phyloP scores from a whole-genome alignment of 2,797 vertebrate genomes.

The Heliangelus exortis region DNA sequence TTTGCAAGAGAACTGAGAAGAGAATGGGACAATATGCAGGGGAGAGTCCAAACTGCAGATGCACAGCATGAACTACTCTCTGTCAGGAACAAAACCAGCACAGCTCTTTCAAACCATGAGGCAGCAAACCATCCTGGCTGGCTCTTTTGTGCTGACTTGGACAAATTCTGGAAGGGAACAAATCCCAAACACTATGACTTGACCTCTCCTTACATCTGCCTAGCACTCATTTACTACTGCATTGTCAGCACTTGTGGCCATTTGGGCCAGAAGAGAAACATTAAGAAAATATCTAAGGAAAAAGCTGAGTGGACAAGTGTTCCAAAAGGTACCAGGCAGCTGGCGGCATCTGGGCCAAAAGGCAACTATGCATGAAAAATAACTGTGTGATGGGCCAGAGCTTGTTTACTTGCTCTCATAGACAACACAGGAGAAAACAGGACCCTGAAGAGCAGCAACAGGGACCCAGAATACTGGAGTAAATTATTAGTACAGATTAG shows the following conservation, averaged over 20 bases:
- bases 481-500: neutral
- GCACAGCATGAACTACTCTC: neutral
- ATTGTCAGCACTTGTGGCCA: neutral
- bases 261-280: conserved; percentile 24
- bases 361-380: neutral
- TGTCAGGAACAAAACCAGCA: neutral
- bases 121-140: neutral
- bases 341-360: neutral
- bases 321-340: neutral
- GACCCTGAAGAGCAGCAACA: neutral
- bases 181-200: neutral
- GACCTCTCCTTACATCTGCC: neutral
- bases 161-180: neutral
- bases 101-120: neutral
- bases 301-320: conserved; percentile 19
- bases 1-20: neutral
- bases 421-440: neutral
- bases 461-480: neutral
- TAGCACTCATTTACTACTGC: neutral
- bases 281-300: conserved; percentile 16
- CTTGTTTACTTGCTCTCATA: neutral
- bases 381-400: neutral
- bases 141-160: neutral
- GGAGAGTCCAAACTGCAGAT: neutral
- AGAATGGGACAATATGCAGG: neutral